Evolutionary conservation across 2,113 vertebrate genomes (phyloP).

Genomic region (Arizona elegans): DNA sequence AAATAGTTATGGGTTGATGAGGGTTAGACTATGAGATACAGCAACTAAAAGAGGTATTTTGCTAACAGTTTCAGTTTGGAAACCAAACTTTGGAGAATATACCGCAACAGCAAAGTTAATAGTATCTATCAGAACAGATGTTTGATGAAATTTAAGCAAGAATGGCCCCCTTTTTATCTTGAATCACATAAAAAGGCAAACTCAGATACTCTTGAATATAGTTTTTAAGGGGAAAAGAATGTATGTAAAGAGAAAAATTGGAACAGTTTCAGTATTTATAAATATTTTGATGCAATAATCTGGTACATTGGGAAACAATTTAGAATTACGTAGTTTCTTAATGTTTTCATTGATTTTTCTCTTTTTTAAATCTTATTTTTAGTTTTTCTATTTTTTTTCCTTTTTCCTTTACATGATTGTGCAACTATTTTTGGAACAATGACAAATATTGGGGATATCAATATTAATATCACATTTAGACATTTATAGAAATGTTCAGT

Average conservation of each 20-base stretch:
- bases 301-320: not conserved
- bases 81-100: not conserved
- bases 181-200: not conserved
- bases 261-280: not conserved
- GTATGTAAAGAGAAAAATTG: not conserved
- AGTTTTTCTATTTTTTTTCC: not conserved
- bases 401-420: not conserved
- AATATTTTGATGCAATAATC: not conserved
- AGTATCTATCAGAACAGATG: not conserved
- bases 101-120: not conserved
- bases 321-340: not conserved
- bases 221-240: not conserved
- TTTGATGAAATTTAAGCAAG: not conserved
- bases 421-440: not conserved
- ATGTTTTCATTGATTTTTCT: not conserved
- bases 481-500: not conserved
- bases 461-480: not conserved
- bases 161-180: not conserved
- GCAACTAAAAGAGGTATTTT: not conserved
- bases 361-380: not conserved
- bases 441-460: not conserved
- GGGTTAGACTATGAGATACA: not conserved
- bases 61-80: not conserved
- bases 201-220: not conserved
- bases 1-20: not conserved